Percentiles rank a stretch among this genome's conserved stretches.
These are phyloP conservation scores for Caenorhabditis remanei DNA, from an alignment of 1,140 invertebrate genomes.

Conservation along the genomic window DNA sequence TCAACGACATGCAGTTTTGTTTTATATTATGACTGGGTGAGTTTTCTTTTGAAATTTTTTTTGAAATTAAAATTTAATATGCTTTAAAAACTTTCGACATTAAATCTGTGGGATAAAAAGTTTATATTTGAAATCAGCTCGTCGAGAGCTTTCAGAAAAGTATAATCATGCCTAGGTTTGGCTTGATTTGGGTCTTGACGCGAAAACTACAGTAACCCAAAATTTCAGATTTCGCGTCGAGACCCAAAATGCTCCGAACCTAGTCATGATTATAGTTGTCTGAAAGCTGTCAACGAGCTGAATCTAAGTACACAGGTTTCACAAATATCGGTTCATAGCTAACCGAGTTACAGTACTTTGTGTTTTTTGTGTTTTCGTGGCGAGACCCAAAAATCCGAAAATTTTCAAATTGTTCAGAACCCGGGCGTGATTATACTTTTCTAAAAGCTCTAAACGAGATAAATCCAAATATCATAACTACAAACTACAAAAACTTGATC, in stretches of 20 bases:
- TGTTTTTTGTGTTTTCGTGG: background rate
- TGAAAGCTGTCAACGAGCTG: background rate
- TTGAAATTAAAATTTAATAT: too few relatives aligned
- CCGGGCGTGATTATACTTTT: background rate
- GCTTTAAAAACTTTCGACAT: too few relatives aligned
- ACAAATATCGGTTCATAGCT: background rate
- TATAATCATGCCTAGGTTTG: too few relatives aligned
- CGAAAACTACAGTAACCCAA: too few relatives aligned
- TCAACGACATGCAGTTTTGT: background rate
- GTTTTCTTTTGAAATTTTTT: too few relatives aligned
- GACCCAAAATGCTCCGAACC: background rate
- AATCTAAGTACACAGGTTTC: background rate
- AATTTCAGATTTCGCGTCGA: background rate
- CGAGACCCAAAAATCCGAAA: background rate
- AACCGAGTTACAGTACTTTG: background rate
- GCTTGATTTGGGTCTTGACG: too few relatives aligned
- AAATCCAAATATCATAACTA: background rate
- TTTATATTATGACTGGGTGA: conserved; percentile 19
- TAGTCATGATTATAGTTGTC: background rate
- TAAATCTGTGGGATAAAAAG: too few relatives aligned
- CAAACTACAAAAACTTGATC: too few relatives aligned
- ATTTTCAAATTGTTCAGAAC: background rate
- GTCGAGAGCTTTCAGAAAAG: too few relatives aligned
- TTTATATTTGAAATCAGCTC: too few relatives aligned
- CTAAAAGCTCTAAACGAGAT: background rate